A percentile compares a stretch with the other conserved stretches of the same genome.
Evolutionary conservation across 2,113 vertebrate species (phyloP).

Genomic region (Aleadryas rufinucha): DNA sequence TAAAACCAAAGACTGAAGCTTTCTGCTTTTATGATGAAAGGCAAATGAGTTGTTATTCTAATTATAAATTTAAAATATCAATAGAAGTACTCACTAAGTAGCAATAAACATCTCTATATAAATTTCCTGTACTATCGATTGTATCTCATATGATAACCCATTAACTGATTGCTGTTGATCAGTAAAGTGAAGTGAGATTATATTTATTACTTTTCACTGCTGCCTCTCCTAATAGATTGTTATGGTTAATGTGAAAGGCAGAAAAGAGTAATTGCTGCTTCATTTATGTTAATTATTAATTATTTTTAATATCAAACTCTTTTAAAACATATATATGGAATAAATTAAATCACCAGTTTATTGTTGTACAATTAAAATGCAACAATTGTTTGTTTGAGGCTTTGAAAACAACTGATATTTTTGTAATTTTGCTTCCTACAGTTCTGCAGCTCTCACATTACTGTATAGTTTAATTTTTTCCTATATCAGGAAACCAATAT

Average conservation of each 20-base stretch:
- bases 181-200: slow-evolving; percentile 13
- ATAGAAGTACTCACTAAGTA: not conserved
- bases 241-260: not conserved
- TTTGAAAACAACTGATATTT: not conserved
- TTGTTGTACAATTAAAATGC: not conserved
- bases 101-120: slow-evolving; percentile 12
- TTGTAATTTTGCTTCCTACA: not conserved
- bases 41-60: slow-evolving; percentile 25
- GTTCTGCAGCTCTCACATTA: not conserved
- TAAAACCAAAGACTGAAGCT: not conserved
- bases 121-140: slow-evolving; percentile 49
- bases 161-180: slow-evolving; percentile 41
- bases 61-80: slow-evolving; percentile 38
- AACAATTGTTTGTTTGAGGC: not conserved
- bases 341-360: not conserved
- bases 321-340: not conserved
- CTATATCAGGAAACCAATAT: not conserved
- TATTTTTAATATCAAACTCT: not conserved
- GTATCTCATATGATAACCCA: not conserved
- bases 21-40: slow-evolving; percentile 7
- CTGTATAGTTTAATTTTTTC: not conserved
- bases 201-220: slow-evolving; percentile 21
- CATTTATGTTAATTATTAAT: not conserved
- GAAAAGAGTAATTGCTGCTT: not conserved
- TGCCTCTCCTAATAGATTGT: not conserved